A percentile compares a stretch with the other conserved stretches of the same genome.
phyloP scores from a whole-genome alignment of 2,888 invertebrate species.

The Cheilosia urbana region DNA sequence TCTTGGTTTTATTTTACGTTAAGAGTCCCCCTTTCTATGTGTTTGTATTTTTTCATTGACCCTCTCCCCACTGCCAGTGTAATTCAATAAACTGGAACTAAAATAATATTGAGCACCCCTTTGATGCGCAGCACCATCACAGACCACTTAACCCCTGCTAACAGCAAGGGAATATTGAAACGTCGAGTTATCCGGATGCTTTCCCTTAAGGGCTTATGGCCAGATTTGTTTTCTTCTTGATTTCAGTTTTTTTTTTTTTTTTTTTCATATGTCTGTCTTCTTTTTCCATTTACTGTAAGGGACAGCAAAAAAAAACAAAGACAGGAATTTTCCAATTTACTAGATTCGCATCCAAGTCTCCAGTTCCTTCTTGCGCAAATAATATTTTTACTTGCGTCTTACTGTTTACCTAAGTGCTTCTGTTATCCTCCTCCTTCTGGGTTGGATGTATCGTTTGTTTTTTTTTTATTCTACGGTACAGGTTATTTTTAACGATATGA shows the following conservation, averaged over 20 bases:
- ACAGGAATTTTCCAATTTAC: slow-evolving; percentile 18
- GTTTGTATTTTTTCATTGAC: not conserved
- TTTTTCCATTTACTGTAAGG: not conserved
- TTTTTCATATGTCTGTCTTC: not conserved
- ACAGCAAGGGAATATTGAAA: slow-evolving; percentile 26
- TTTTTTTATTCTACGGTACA: not conserved
- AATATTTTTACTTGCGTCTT: slow-evolving; percentile 33
- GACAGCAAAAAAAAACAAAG: not conserved
- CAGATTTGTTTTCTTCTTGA: not conserved
- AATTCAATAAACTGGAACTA: slow-evolving; percentile 49
- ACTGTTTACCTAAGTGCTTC: slow-evolving; percentile 29
- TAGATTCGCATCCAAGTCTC: not conserved
- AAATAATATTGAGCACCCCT: slow-evolving; percentile 41
- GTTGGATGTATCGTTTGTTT: not conserved
- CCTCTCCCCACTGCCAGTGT: slow-evolving; percentile 12
- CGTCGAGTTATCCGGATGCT: slow-evolving; percentile 8
- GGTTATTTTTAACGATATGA: slow-evolving; percentile 40
- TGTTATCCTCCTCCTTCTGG: not conserved
- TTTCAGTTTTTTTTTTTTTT: too few relatives aligned
- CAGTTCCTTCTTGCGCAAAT: slow-evolving; percentile 12
- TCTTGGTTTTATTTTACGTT: not conserved
- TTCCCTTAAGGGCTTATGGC: slow-evolving; percentile 25
- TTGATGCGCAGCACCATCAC: slow-evolving; percentile 25
- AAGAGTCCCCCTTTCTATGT: not conserved
- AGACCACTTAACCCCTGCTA: slow-evolving; percentile 11